A percentile compares a stretch with the other conserved stretches of the same genome.
Evolutionary conservation across 1,140 invertebrate genomes (phyloP).

Genomic region (Drosophila orosa): DNA sequence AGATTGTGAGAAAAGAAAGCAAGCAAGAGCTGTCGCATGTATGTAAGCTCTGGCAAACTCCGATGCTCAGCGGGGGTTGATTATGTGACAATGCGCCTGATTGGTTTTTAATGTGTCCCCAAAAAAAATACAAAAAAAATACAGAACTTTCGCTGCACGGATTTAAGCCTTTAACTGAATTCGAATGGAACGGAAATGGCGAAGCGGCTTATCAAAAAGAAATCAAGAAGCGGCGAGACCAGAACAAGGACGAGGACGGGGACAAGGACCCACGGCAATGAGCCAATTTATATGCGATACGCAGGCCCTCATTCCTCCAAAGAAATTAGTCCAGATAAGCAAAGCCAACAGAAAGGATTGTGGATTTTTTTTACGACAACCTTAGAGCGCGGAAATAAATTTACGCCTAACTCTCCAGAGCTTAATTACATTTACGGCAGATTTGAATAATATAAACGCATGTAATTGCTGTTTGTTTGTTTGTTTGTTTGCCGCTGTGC

Average conservation of each 20-base stretch:
- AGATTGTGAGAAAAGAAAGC: conserved; percentile 35
- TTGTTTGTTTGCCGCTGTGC: not conserved
- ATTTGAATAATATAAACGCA: conserved; percentile 75
- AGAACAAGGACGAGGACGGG: conserved; percentile 12
- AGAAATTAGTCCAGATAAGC: conserved; percentile 59
- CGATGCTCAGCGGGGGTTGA: conserved; percentile 47
- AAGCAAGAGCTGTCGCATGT: conserved; percentile 2
- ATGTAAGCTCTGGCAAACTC: conserved; percentile 12
- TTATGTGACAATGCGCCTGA: conserved; percentile 79
- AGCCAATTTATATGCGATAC: conserved; percentile 79
- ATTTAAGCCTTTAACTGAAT: conserved; percentile 48
- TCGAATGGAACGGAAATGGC: conserved; percentile 21
- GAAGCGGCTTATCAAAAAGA: conserved; percentile 54
- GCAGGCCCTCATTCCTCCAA: conserved; percentile 21
- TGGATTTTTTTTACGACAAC: conserved; percentile 44
- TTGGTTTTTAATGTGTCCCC: conserved; percentile 76
- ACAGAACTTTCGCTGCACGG: not conserved
- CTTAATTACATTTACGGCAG: conserved; percentile 79
- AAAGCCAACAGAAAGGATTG: conserved; percentile 58
- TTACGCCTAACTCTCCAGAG: conserved; percentile 74
- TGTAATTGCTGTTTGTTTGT: conserved; percentile 56
- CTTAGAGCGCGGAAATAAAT: conserved; percentile 62
- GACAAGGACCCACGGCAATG: conserved; percentile 55
- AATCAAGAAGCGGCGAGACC: conserved; percentile 36
- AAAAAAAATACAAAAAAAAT: conserved; percentile 11